Base-by-base conservation (phyloP, 2,113 vertebrate genomes). In the Dicentrarchus labrax region DNA sequence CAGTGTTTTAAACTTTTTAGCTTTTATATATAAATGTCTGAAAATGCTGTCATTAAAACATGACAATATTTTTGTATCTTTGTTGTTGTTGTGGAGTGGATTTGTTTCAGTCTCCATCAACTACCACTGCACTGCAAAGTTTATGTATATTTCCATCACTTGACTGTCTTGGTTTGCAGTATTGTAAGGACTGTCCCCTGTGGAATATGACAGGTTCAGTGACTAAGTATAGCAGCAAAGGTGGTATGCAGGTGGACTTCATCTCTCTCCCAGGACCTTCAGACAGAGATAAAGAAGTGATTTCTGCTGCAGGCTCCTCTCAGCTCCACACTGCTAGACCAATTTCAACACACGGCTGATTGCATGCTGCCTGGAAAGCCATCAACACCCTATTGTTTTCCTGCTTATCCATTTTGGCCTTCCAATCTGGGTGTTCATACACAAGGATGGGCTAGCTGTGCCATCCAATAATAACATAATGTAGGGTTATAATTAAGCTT, bases 351-450 rank as follows among this genome's bases (percentile, higher is more conserved):
- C 75, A 78, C 24, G 72, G 61, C 72, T 80, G 82, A 80, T 80
- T 10, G 56, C 72, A 75, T 17, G 70, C 64, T 57, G 77, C 78
- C 61, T 80, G 80, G 56, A 62, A 73, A 73, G 43, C 75, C 77
- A 66, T 85, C 79, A 84, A 64, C 82, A 73, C 86, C 51, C 64
- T 70, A 45, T 80, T 82, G 84, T 89, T 85, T 81, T 62, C 61
- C 45, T 84, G 74, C 70, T 68, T 66, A 56, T 77, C 66, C 59
- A 70, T 67, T 62, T 66, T 53, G 60, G 45, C 48, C 57, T 43
- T 54, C 9, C 68, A 72, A 41, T 88, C 59, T 9, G 8, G 54
- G 6, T 17, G 12, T 66, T 74, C 17, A n/a, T 38, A 61, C 60
- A 54, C 12, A 0, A 51, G 45, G 2, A 69, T 6, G 4, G 47